Evolutionary conservation across 2,888 invertebrate species (phyloP), one percentile per base, ranked within the genome.

Genomic region (Phortica okadai): DNA sequence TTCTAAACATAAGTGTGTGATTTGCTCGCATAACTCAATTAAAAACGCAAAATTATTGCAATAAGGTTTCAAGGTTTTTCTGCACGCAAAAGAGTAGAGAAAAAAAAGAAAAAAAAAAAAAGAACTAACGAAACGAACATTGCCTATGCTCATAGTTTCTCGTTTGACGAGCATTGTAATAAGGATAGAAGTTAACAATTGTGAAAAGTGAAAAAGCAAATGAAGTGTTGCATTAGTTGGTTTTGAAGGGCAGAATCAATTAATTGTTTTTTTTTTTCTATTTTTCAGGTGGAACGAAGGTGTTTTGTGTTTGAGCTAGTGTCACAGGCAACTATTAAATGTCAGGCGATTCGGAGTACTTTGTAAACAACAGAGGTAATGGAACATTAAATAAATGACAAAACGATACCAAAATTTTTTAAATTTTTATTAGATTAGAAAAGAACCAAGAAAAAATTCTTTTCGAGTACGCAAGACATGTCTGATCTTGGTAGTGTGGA

Each of bases 401-500:
- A 62, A 62, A 62, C 10, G 21, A 62, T 25, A 21, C 16, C 6
- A 25, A 16, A 10, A 50, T 14, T 8, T 50, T 0, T 25, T 62
- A 4, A 62, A 62, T 10, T 11, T 25, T 25, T 62, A 21, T 16
- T 62, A 25, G n/a, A 62, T 25, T 62, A 62, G 62, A 25, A 62
- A 62, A 10, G 16, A 62, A 25, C 10, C 62, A 25, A 62, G 25
- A n/a, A 25, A 62, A 25, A 21, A 16, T 62, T 16, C 25, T 62
- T 62, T 21, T 62, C 25, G 62, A 21, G 62, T 62, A 25, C 25
- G 21, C 21, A 14, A n/a, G 41, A 66, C 41, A 95, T 95, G 95
- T 95, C 95, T 93, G 95, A 95, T 94, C 94, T 94, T 93, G 95
- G 95, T 93, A 95, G 95, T 93, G 95, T 94, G 92, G 95, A 95